These are phyloP conservation scores for Eurois occulta DNA, from an alignment of 2,888 invertebrate genomes.

Conservation along the genomic window DNA sequence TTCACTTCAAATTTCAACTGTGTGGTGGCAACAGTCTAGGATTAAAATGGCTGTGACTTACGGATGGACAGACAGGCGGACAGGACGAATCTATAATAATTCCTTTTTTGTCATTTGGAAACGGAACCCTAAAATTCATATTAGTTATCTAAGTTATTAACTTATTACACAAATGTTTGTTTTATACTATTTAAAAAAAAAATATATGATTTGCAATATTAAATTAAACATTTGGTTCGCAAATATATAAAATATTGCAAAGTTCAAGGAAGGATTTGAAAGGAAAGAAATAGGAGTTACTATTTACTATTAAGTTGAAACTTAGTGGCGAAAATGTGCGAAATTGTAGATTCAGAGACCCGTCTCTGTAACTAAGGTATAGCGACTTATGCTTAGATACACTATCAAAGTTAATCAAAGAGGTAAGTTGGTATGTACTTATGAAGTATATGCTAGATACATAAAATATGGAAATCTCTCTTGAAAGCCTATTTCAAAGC, in stretches of 20 bases:
- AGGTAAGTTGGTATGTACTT: not conserved
- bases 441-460: not conserved
- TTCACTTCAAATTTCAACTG: too few species aligned
- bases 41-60: not conserved
- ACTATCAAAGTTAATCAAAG: not conserved
- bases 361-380: not conserved
- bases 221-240: too few species aligned
- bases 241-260: not conserved
- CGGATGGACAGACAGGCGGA: too few species aligned
- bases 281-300: not conserved
- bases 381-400: not conserved
- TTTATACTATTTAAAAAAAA: too few species aligned
- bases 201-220: too few species aligned
- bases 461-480: not conserved
- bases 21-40: not conserved
- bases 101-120: too few species aligned
- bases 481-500: slow-evolving; percentile 9
- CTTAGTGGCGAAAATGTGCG: too few species aligned
- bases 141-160: too few species aligned
- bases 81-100: not conserved
- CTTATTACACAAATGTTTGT: too few species aligned
- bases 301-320: too few species aligned
- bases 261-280: not conserved
- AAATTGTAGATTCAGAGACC: not conserved
- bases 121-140: too few species aligned